Percentiles rank a stretch among this genome's conserved stretches.
Evolutionary conservation across 2,113 vertebrate genomes (phyloP).

Genomic region (Rhadina sibilatrix): DNA sequence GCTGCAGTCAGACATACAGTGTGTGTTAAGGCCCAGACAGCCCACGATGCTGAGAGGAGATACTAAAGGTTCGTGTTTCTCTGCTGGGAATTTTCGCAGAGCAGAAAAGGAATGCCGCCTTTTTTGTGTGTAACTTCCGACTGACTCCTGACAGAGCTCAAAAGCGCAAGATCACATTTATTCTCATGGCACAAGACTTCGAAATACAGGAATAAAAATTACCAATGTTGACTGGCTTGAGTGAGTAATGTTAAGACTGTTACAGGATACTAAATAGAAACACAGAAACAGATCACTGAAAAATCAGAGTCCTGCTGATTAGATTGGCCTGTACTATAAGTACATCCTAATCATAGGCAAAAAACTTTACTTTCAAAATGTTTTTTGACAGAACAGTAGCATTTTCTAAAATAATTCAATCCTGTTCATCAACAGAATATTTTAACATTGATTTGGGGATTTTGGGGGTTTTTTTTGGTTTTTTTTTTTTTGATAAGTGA

Average conservation of each 20-base stretch:
- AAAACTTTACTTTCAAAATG: background rate
- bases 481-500: background rate
- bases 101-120: background rate
- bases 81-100: conserved; percentile 19
- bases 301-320: background rate
- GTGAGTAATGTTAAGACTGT: background rate
- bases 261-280: background rate
- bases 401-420: background rate
- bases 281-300: background rate
- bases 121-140: background rate
- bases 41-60: conserved; percentile 1
- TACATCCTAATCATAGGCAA: background rate
- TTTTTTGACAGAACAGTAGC: background rate
- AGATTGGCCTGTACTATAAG: background rate
- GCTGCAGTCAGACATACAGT: conserved; percentile 5
- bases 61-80: conserved; percentile 29
- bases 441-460: background rate
- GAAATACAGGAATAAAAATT: background rate
- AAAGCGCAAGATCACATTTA: background rate
- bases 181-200: background rate
- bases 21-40: background rate
- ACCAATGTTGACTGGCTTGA: background rate
- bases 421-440: background rate
- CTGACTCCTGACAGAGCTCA: background rate
- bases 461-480: background rate